Conservation (phyloP, 2,888 invertebrate species). For the Tanypteryx hageni region DNA sequence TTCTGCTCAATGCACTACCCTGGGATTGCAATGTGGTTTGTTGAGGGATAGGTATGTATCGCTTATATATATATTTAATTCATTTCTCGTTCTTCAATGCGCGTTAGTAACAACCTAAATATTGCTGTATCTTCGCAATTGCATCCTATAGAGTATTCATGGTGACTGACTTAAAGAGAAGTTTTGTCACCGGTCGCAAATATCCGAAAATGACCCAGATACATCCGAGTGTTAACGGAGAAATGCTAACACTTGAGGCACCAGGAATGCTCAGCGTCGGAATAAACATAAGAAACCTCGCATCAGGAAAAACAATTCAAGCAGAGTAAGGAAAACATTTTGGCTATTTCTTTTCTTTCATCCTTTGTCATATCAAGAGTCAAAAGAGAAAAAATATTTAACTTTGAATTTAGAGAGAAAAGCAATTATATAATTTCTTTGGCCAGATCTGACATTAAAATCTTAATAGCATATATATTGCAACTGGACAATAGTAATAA, state of each 20-base stretch:
- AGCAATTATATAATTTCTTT: too few species aligned
- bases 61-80: neutral
- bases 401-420: too few species aligned
- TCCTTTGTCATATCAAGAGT: too few species aligned
- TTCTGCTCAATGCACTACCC: constrained; percentile 57
- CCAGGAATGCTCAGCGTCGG: constrained; percentile 74
- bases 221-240: constrained; percentile 60
- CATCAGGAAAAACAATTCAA: neutral
- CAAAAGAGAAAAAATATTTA: too few species aligned
- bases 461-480: too few species aligned
- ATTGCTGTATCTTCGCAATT: neutral
- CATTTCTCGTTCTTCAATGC: neutral
- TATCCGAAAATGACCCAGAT: constrained; percentile 65
- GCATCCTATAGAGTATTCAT: constrained; percentile 65
- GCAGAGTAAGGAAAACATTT: constrained; percentile 39
- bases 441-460: too few species aligned
- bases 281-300: constrained; percentile 27
- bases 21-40: constrained; percentile 65
- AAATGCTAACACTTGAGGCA: constrained; percentile 77
- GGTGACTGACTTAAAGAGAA: constrained; percentile 65
- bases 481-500: too few species aligned
- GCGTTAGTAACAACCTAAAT: neutral
- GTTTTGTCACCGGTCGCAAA: constrained; percentile 65
- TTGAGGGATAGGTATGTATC: constrained; percentile 57
- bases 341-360: neutral